phyloP scores from a whole-genome alignment of 1,140 invertebrate genomes.

The Psix sp. region DNA sequence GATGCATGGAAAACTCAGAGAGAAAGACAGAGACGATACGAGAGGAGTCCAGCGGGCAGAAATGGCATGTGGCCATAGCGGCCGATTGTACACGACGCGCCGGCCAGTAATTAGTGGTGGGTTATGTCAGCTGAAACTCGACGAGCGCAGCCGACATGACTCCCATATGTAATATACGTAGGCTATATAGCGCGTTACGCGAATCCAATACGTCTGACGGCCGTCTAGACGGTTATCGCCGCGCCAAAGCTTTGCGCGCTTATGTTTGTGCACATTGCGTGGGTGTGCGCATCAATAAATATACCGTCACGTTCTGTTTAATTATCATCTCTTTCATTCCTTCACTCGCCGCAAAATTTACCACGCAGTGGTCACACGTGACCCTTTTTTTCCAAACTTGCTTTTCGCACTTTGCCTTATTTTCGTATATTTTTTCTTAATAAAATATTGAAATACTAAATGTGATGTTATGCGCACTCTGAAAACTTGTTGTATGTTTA shows the following conservation, averaged over 20 bases:
- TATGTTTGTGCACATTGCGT: constrained; percentile 49
- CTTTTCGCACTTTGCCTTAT: neutral
- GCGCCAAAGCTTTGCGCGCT: constrained; percentile 56
- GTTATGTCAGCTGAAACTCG: constrained; percentile 68
- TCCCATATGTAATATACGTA: constrained; percentile 62
- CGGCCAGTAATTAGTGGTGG: constrained; percentile 66
- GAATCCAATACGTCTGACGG: constrained; percentile 74
- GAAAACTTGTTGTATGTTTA: too few relatives aligned
- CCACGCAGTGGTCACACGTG: too few relatives aligned
- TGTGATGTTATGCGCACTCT: too few relatives aligned
- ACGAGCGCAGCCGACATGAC: constrained; percentile 52
- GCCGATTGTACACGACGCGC: constrained; percentile 61
- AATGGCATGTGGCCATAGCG: constrained; percentile 53
- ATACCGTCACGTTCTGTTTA: constrained; percentile 48
- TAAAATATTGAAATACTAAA: too few relatives aligned
- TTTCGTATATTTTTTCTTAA: neutral
- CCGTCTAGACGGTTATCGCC: constrained; percentile 71
- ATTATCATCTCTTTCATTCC: constrained; percentile 45
- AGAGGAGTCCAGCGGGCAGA: constrained; percentile 13
- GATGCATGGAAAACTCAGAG: too few relatives aligned
- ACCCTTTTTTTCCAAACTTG: too few relatives aligned
- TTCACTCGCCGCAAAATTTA: constrained; percentile 26
- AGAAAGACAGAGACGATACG: constrained; percentile 1
- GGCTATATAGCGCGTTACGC: constrained; percentile 68
- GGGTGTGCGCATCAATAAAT: constrained; percentile 57